These are phyloP conservation scores for Meganola albula DNA, from an alignment of 2,888 invertebrate genomes.

Conservation along the genomic window DNA sequence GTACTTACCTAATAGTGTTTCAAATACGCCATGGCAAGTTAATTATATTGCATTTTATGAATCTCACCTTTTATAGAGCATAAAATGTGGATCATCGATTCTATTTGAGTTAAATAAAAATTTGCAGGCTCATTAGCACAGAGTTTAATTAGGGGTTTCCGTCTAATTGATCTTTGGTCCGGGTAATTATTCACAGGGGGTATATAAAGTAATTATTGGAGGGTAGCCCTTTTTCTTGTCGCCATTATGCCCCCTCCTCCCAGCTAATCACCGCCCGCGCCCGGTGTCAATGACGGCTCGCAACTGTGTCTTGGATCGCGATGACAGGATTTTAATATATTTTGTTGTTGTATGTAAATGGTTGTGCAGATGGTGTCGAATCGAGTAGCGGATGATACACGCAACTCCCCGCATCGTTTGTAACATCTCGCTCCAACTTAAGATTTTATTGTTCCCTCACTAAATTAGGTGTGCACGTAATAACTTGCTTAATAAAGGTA, in stretches of 20 bases:
- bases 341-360: slow-evolving; percentile 71
- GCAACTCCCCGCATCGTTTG: slow-evolving; percentile 30
- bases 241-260: slow-evolving; percentile 37
- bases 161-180: slow-evolving; percentile 68
- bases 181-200: slow-evolving; percentile 75
- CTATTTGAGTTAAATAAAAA: slow-evolving; percentile 48
- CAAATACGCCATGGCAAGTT: no score
- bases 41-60: no score
- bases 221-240: slow-evolving; percentile 76
- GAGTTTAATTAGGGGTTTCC: slow-evolving; percentile 63
- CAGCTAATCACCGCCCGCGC: slow-evolving; percentile 65
- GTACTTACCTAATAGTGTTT: not conserved
- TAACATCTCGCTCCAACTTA: slow-evolving; percentile 13
- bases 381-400: slow-evolving; percentile 30
- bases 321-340: slow-evolving; percentile 76
- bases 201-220: slow-evolving; percentile 73
- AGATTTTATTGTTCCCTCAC: no score
- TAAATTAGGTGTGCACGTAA: no score
- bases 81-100: slow-evolving; percentile 18
- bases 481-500: no score
- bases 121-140: slow-evolving; percentile 64
- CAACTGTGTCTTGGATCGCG: slow-evolving; percentile 66
- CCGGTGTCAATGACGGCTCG: slow-evolving; percentile 71
- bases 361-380: slow-evolving; percentile 49
- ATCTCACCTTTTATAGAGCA: no score